Base-by-base conservation (phyloP, 2,113 vertebrate genomes). In the Syrmaticus mikado region DNA sequence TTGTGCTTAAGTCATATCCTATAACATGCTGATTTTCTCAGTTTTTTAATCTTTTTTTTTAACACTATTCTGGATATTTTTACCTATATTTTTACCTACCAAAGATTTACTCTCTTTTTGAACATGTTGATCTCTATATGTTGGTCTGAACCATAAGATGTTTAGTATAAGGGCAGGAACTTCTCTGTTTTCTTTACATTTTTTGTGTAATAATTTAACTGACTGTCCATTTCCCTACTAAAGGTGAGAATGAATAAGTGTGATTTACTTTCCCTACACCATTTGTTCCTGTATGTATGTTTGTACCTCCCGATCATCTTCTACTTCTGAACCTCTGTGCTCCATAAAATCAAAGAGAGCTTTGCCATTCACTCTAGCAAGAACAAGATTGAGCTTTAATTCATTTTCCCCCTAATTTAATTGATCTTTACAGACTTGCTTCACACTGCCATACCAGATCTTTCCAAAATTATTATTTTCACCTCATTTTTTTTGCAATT, bases 381-480 rank as follows among this genome's bases (percentile, higher is more conserved):
- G 43, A 91, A 43, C 2, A 68, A 57, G 40, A 87, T 45, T 53
- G 79, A 82, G 27, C 4, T 88, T 74, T 68, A 75, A 61, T 87
- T 89, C 11, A n/a, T 89, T 89, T 91, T 75, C 21, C 34, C 3
- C 71, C 11, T 68, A 71, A 91, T 57, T 30, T 76, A 52, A 76
- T 40, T 78, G 62, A 79, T 76, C 43, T 89, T 93, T 90, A 89
- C 57, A 60, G 28, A 77, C 28, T 78, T 6, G 25, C 38, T 53
- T 84, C 52, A 64, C 52, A 90, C 5, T 17, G 10, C 11, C 19
- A 57, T 27, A 48, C n/a, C 19, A 75, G 43, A 38, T 90, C 41
- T 90, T 92, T 28, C 46, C 61, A 68, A 78, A 83, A 7, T 75
- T 89, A n/a, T 25, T 71, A 25, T 61, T 95, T 91, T 84, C 43